Base-by-base conservation (phyloP, 2,888 invertebrate species). In the Polydrusus pterygomalis region DNA sequence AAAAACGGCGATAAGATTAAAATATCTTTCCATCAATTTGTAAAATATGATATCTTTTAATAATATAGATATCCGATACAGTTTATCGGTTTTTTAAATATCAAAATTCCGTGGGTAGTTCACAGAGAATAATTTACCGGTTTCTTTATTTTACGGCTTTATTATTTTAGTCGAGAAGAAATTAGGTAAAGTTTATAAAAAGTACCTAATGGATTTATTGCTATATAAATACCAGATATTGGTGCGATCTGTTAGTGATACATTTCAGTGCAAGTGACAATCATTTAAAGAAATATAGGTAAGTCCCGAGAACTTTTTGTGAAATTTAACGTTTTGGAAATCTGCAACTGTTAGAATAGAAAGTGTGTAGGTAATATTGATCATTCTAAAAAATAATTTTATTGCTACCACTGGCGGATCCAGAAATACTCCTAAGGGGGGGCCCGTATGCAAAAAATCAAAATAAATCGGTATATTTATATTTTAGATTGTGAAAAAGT, bases 131-230 rank as follows among this genome's bases (percentile, higher is more conserved):
- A 54, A 54, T 30, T 54, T 25, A 54, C 54, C 25, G 0, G 3
- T 54, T 54, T 54, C 13, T 3, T 30, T 10, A 0, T 30, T 17
- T 1, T 6, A 18, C 40, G 1, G 17, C 18, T 34, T 38, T 10
- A 58, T 2, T 34, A 38, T 1, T 15, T 25, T 38, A 38, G n/a
- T 38, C 8, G 34, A 5, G 15, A 15, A 2, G 30, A 60, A 60
- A 2, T 18, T 38, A 1, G 13, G 58, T 60, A 11, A 60, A 58
- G 7, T 60, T 60, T 60, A 17, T 38, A 38, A 60, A 56, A 60
- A 60, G 5, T 17, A 38, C 58, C 40, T 10, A 38, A 56, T n/a
- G 34, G 17, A 17, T 17, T 11, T 38, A 17, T 11, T 60, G 58
- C 17, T 0, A 1, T 60, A 60, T 60, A 60, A 60, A 38, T 54